Evolutionary conservation across 2,888 invertebrate genomes (phyloP), one percentile per base, ranked within the genome.

Genomic region (Nomada ferruginata): DNA sequence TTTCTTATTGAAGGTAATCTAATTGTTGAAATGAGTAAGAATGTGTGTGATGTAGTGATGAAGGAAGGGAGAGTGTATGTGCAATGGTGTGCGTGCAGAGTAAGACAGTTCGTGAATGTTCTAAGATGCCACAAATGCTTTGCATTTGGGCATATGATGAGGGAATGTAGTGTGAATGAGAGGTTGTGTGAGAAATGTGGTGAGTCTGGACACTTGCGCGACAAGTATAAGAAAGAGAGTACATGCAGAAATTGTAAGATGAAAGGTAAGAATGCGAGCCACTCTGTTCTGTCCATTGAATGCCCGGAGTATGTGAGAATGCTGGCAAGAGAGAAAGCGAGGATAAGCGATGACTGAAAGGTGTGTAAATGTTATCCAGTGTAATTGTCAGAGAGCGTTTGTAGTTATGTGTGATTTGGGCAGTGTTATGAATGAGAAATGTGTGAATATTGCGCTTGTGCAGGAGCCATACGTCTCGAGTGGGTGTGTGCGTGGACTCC

Each of bases 341-440:
- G 52, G 23, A 63, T 61, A 42, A n/a, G 55, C 2, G 1, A 61
- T 53, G 72, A 55, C 26, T 72, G 18, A 26, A 2, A 9, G 0
- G 15, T 1, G 15, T 15, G 2, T 72, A 2, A 63, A 20, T 9
- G 23, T 73, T 1, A 9, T 64, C 0, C 73, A 64, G 44, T 47
- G 18, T 20, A 77, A 72, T 23, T 73, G 73, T 18, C 68, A 61
- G 29, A 13, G 44, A 44, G 18, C 65, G 20, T 77, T 65, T 44
- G 26, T 11, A 0, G 65, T 65, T 0, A 64, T 76, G 66, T 66
- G 77, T 77, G 61, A 72, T 23, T 10, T 72, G 44, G 68, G 63
- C 1, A 29, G 13, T 10, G 50, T 68, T 5, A 42, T 55, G 44
- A 55, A 42, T 42, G 57, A 68, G 20, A 1, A 55, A 11, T 0